A percentile compares a stretch with the other conserved stretches of the same genome.
Conservation (phyloP, 2,888 invertebrate genomes). For the Drosophila anceps region DNA sequence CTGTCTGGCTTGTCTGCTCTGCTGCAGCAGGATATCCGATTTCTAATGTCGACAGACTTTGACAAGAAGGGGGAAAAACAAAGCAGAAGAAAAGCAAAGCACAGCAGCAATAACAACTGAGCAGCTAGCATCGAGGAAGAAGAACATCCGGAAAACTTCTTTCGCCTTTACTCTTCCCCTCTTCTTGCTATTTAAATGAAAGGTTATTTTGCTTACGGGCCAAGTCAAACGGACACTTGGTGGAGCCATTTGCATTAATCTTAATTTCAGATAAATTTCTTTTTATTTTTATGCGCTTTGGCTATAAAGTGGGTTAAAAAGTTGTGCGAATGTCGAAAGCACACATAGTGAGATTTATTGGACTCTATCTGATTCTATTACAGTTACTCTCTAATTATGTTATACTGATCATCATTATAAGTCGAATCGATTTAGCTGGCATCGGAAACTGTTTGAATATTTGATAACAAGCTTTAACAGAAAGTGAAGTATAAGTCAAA, state of each 20-base stretch:
- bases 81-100: conserved; percentile 6
- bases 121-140: conserved; percentile 12
- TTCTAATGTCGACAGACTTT: conserved; percentile 66
- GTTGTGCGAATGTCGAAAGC: background rate
- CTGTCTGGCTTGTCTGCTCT: conserved; percentile 56
- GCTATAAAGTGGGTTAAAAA: background rate
- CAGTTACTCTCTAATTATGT: background rate
- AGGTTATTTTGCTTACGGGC: conserved; percentile 16
- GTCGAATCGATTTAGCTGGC: background rate
- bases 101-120: conserved; percentile 14
- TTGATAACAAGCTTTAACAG: too few species aligned
- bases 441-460: too few species aligned
- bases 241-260: conserved; percentile 16
- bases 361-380: background rate
- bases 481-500: too few species aligned
- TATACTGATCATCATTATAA: background rate
- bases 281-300: conserved; percentile 2
- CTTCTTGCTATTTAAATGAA: conserved; percentile 34
- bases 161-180: background rate
- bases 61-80: conserved; percentile 1
- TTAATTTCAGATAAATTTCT: background rate
- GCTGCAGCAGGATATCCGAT: conserved; percentile 76
- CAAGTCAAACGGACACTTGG: conserved; percentile 16
- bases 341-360: background rate
- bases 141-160: background rate